phyloP scores from a whole-genome alignment of 2,888 invertebrate species.

The Xylota sylvarum region DNA sequence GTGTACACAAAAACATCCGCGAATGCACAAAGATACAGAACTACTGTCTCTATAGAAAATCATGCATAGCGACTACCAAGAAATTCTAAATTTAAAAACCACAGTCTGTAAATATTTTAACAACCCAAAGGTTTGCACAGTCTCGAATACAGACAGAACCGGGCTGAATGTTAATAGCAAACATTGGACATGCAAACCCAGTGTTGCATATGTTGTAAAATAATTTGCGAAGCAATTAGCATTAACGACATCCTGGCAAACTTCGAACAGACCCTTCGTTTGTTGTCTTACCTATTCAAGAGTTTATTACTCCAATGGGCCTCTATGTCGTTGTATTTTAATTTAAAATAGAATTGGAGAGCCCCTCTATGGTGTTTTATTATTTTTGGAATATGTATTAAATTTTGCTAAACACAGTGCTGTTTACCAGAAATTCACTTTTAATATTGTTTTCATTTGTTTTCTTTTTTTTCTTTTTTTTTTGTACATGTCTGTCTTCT shows the following conservation, averaged over 20 bases:
- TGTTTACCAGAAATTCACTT: slow-evolving; percentile 8
- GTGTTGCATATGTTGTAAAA: neutral
- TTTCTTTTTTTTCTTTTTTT: too few species aligned
- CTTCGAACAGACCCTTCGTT: neutral
- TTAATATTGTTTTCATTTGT: slow-evolving; percentile 10
- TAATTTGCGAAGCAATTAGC: neutral
- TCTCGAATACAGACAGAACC: neutral
- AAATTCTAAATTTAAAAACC: slow-evolving; percentile 1
- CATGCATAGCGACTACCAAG: neutral
- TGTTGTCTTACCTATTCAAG: neutral
- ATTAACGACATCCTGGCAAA: slow-evolving; percentile 4
- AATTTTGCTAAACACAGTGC: neutral
- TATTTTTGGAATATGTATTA: slow-evolving; percentile 1
- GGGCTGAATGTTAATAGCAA: neutral
- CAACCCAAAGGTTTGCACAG: neutral
- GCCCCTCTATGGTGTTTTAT: neutral
- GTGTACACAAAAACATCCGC: too few species aligned
- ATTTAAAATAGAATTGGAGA: slow-evolving; percentile 19
- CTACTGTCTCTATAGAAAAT: neutral
- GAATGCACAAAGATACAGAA: too few species aligned
- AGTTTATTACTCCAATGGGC: slow-evolving; percentile 10
- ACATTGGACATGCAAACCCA: neutral
- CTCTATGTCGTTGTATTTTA: slow-evolving; percentile 10
- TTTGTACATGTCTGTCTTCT: slow-evolving; percentile 1
- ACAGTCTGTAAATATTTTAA: neutral